These are phyloP conservation scores for Cyprinodon variegatus DNA, from an alignment of 2,113 vertebrate genomes.

Conservation along the genomic window DNA sequence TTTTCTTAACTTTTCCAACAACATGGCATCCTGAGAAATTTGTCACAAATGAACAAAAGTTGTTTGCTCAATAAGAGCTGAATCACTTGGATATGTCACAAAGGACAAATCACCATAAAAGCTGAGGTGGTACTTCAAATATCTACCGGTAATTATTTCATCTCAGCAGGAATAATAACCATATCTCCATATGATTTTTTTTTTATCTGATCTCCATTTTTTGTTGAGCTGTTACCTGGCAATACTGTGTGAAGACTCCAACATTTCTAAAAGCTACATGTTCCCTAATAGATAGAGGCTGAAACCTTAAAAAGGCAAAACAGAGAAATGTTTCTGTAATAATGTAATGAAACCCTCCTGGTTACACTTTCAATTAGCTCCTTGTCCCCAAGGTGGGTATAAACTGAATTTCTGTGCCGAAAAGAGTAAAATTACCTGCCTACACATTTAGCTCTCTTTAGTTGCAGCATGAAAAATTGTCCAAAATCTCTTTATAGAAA, in stretches of 20 bases:
- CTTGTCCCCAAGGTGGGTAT: neutral
- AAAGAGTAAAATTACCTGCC: neutral
- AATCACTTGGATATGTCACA: neutral
- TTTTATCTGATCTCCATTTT: too few relatives aligned
- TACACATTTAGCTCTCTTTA: neutral
- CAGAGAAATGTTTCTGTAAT: neutral
- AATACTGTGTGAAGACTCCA: neutral
- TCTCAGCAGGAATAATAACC: neutral
- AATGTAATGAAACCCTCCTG: neutral
- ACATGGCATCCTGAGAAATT: constrained; percentile 1
- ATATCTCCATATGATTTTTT: neutral
- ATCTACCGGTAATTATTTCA: neutral
- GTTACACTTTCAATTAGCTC: neutral
- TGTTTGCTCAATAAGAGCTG: constrained; percentile 8
- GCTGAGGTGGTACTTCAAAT: neutral
- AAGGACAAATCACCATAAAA: neutral
- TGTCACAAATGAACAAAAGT: constrained; percentile 9
- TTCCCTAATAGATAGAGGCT: neutral
- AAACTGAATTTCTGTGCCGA: neutral
- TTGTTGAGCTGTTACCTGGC: too few relatives aligned
- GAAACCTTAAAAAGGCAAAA: neutral
- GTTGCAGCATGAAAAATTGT: neutral
- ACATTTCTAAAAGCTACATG: neutral
- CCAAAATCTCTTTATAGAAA: neutral
- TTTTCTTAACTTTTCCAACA: neutral